Evolutionary conservation across 2,888 invertebrate genomes (phyloP), one percentile per base, ranked within the genome.

Genomic region (Caenorhabditis plicata): DNA sequence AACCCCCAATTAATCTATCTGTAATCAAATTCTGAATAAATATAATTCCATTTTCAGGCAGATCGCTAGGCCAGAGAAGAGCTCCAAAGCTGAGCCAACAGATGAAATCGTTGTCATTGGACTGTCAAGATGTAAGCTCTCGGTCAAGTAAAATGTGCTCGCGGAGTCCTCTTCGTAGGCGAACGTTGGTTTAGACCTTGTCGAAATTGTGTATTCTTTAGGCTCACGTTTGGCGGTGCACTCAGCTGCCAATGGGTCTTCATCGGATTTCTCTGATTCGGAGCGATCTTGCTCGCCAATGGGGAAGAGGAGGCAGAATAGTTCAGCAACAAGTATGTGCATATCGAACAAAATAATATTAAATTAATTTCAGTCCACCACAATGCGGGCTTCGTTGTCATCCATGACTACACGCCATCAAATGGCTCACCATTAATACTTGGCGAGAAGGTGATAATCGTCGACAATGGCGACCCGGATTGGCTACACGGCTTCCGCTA

Each of bases 391-490:
- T 71, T 77, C 42, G 71, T 79, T 36, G 76, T 77, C 7, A 79
- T 71, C 22, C 79, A 80, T 58, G 79, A 79, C 50, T 79, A 79
- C 53, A 55, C 60, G 25, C 66, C 73, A 15, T 38, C 61, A 4
- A 39, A 62, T 33, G 68, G 68, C 19, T 52, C 49, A 7, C 17
- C 60, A 2, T 44, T 79, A 42, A 53, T 51, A n/a, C 58, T 79
- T 11, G 78, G 79, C 9, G 77, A 79, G 38, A 67, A 75, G 22
- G 58, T 79, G 29, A 64, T 56, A 23, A 68, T 79, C 9, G 73
- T 79, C 13, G 77, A 79, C 52, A 79, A 80, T 47, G 79, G 79
- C 9, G 79, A 79, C 64, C 79, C 79, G 9, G 78, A 77, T 36
- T 79, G 79, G 79, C 55, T 78, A 11, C 79, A 79, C 51, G 79